Base-by-base conservation (phyloP, 2,797 vertebrate species). In the Vespertilio murinus region DNA sequence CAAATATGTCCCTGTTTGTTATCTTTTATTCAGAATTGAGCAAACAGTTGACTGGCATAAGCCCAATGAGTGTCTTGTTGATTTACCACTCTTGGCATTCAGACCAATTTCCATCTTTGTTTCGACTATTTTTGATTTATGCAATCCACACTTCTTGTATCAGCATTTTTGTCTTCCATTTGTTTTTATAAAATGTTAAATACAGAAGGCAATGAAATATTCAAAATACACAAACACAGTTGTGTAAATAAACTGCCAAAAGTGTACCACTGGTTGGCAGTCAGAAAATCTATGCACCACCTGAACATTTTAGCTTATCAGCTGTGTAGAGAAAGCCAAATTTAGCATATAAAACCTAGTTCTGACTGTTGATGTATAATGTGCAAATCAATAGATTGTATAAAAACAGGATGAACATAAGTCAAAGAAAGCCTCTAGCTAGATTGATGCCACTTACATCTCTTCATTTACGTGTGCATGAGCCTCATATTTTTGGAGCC, bases 191-290 rank as follows among this genome's bases (percentile, higher is more conserved):
- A 89, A 97, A 91, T 78, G 95, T 78, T 88, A 73, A 96, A 81
- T 71, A 95, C 87, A 95, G 90, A 91, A 69, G 69, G 87, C 78
- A 93, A 94, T 95, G 93, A 95, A 96, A 95, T 95, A 94, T 93
- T 95, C 92, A 94, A 96, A 94, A 94, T 59, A 84, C 18, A 56
- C 35, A 90, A 83, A 77, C 61, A 84, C 8, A 38, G 9, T 70
- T 82, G 6, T 74, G 54, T 56, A 95, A 93, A 87, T 94, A 91
- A 35, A 28, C 49, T 94, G 92, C 93, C 84, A 88, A 96, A 91
- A 81, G 17, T 82, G 10, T 45, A 67, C 28, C 23, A 5, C 14
- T 40, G 10, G 8, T 69, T 95, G 88, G 16, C 61, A 87, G 38
- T 84, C 87, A 91, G 54, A 80, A 93, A 65, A 11, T 3, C 33